Evolutionary conservation across 1,140 invertebrate genomes (phyloP), one percentile per base, ranked within the genome.

Genomic region (Drosophila tropicalis): DNA sequence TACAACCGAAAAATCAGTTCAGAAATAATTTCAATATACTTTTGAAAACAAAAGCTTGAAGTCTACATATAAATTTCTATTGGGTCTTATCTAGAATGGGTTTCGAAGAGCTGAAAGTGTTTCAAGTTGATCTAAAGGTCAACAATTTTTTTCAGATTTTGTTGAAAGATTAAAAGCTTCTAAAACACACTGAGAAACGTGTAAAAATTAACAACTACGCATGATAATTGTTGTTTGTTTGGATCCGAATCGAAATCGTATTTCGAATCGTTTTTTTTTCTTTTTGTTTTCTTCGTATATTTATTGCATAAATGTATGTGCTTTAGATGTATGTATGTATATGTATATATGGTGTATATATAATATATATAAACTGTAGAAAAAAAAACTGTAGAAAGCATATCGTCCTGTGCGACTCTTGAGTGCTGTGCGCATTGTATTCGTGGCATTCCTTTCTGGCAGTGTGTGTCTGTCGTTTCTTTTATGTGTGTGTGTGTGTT

Each of bases 331-430:
- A 19, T 47, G 17, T 47, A 47, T 47, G 19, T 39, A 67, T 87
- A 76, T 78, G 72, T 79, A 87, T 64, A 70, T 89, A 89, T 89
- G 51, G 15, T 51, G 15, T 39, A 67, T 87, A 76, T 78, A 72
- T 79, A 87, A 89, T 89, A 41, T 62, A 75, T 87, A 87, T 87
- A 51, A 79, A 72, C 60, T 85, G 47, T 68, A 73, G 10, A 74
- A 71, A 82, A 86, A 87, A 87, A 75, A 83, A 87, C 67, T 58
- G 72, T 86, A 87, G 51, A 87, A 86, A 86, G 75, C 64, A 64
- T 79, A 68, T 62, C n/a, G 41, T 81, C 17, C 7, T 51, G 44
- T 51, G 44, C 44, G 19, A 51, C 44, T 29, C 0, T 29, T 51
- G 44, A 22, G 69, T 67, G 55, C 69, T 68, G 63, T 77, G 82